These are phyloP conservation scores for Nebria ingens DNA, from an alignment of 1,140 invertebrate species.

Conservation along the genomic window DNA sequence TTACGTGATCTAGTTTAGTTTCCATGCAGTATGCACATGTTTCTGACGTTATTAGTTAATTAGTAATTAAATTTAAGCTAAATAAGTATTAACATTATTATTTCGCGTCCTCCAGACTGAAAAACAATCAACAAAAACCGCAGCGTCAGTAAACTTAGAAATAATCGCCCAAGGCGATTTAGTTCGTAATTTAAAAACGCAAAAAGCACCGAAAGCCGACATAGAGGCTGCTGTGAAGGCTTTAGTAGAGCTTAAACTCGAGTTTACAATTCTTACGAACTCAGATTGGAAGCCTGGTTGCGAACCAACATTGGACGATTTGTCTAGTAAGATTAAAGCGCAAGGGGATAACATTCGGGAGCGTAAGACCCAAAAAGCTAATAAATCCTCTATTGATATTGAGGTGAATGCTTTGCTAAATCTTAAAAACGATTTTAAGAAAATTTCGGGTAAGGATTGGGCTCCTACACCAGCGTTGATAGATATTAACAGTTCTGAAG, in stretches of 20 bases:
- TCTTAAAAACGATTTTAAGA: constrained; percentile 64
- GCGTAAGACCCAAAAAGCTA: constrained; percentile 55
- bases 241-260: constrained; percentile 62
- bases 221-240: constrained; percentile 63
- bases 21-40: too few species aligned
- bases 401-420: constrained; percentile 54
- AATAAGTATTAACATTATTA: too few species aligned
- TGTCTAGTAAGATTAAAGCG: constrained; percentile 36
- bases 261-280: constrained; percentile 65
- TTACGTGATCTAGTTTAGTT: too few species aligned
- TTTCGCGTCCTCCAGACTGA: neutral
- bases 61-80: too few species aligned
- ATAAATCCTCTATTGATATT: constrained; percentile 45
- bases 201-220: constrained; percentile 41
- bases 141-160: constrained; percentile 30
- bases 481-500: neutral
- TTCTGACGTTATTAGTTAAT: too few species aligned
- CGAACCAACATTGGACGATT: constrained; percentile 12
- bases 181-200: constrained; percentile 55
- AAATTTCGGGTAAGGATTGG: constrained; percentile 51
- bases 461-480: constrained; percentile 35
- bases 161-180: constrained; percentile 55
- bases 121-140: constrained; percentile 11
- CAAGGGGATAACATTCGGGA: constrained; percentile 65
- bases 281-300: constrained; percentile 29